Evolutionary conservation across 2,113 vertebrate genomes (phyloP), one percentile per base, ranked within the genome.

Genomic region (Stercorarius parasiticus): DNA sequence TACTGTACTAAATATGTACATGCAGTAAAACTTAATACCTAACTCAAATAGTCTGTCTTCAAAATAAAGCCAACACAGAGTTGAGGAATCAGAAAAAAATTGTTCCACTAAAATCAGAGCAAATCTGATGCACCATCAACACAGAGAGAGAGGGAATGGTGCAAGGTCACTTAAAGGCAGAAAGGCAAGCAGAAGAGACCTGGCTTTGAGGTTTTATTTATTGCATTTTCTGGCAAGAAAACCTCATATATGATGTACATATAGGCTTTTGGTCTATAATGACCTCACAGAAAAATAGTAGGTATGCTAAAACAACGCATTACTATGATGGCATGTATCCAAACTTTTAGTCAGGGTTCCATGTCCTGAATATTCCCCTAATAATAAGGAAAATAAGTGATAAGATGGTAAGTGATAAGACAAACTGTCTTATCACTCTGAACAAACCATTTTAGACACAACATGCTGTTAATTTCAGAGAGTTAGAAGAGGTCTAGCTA

Each of bases 321-420:
- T 72, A 40, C 4, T 69, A 3, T 59, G 32, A 59, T 4, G 5
- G 4, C 1, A 1, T 8, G 5, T 52, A 70, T 40, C n/a, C n/a
- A 53, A 25, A 83, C 5, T 38, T 64, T 53, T 80, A 30, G 8
- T 15, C 65, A 56, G 29, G 7, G 65, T 49, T 52, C 27, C 8
- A 25, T 5, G 1, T 50, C 11, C n/a, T 79, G 15, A 69, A 43
- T 70, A 78, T n/a, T 66, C 3, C 7, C 11, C 10, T 45, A 45
- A 19, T 45, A 45, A 45, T 45, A 45, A 45, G 45, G 18, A 17
- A 45, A 45, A 45, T 45, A 45, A 45, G 18, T 45, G 45, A 19
- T 45, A 45, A 8, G 8, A 19, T 19, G 45, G 45, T 45, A 45
- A 45, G 45, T 45, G 45, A 45, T 19, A 45, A 45, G 45, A 45